Percentiles rank a stretch among this genome's conserved stretches.
phyloP scores from a whole-genome alignment of 1,140 invertebrate species.

The Lepeophtheirus salmonis region DNA sequence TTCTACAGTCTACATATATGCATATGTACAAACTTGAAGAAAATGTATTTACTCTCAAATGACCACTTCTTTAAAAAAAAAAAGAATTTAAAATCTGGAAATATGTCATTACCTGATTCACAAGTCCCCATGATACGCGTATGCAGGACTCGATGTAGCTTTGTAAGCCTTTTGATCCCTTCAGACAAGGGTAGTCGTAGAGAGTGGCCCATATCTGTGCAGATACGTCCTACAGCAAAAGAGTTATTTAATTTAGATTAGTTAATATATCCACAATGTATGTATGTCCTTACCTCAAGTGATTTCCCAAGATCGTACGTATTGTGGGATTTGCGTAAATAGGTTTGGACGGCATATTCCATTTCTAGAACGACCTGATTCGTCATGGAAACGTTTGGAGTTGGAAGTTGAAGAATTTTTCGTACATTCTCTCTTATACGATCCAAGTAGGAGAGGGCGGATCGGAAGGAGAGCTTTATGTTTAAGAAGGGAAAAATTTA shows the following conservation, averaged over 20 bases:
- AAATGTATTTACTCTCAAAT: no score
- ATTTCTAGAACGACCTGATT: slow-evolving; percentile 27
- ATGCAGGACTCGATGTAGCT: slow-evolving; percentile 44
- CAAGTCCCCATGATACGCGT: slow-evolving; percentile 42
- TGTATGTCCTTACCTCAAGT: slow-evolving; percentile 11
- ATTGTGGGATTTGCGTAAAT: slow-evolving; percentile 33
- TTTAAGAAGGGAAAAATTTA: slow-evolving; percentile 20
- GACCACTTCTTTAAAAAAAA: no score
- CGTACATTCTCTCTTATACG: slow-evolving; percentile 34
- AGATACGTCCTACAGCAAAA: slow-evolving; percentile 37
- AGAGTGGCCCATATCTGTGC: slow-evolving; percentile 45
- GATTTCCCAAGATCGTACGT: slow-evolving; percentile 33
- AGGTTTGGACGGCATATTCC: slow-evolving; percentile 32
- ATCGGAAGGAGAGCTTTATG: slow-evolving; percentile 39
- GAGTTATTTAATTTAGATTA: no score
- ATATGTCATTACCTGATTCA: slow-evolving; percentile 34
- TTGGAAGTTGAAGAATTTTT: slow-evolving; percentile 33
- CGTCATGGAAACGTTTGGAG: slow-evolving; percentile 13
- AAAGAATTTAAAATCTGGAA: no score
- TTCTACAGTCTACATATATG: no score
- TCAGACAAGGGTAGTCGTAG: slow-evolving; percentile 52
- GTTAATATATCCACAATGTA: background rate
- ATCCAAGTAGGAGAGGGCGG: slow-evolving; percentile 32
- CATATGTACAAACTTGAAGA: no score
- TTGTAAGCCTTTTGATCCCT: slow-evolving; percentile 37